These are phyloP conservation scores for Drosophila sulfurigaster DNA, from an alignment of 1,140 invertebrate genomes.

Conservation along the genomic window DNA sequence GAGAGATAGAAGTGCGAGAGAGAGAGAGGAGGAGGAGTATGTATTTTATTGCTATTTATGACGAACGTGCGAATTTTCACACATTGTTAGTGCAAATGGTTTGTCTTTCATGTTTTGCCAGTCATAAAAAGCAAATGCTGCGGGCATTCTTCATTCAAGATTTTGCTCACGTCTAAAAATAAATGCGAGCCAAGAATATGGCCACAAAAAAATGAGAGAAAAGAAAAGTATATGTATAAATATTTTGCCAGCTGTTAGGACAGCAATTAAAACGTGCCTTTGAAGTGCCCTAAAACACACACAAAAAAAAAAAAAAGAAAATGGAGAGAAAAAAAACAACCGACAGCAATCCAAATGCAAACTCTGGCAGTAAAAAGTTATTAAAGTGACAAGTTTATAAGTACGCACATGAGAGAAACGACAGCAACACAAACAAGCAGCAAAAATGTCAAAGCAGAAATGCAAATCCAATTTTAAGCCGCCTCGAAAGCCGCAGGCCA, in stretches of 20 bases:
- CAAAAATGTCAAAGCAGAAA: slow-evolving; percentile 66
- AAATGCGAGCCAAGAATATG: slow-evolving; percentile 35
- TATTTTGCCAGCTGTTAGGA: slow-evolving; percentile 62
- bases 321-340: slow-evolving; percentile 12
- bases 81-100: slow-evolving; percentile 58
- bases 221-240: slow-evolving; percentile 16
- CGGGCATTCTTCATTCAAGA: slow-evolving; percentile 55
- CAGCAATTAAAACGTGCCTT: slow-evolving; percentile 75
- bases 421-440: slow-evolving; percentile 48
- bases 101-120: slow-evolving; percentile 36
- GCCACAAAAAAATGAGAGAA: slow-evolving; percentile 27
- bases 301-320: slow-evolving; percentile 23
- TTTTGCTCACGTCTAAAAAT: slow-evolving; percentile 75
- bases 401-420: slow-evolving; percentile 48
- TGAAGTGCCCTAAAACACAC: slow-evolving; percentile 32
- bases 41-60: slow-evolving; percentile 73
- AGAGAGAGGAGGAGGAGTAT: neutral
- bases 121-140: slow-evolving; percentile 74
- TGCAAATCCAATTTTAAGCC: slow-evolving; percentile 81
- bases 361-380: slow-evolving; percentile 63
- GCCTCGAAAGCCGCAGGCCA: slow-evolving; percentile 72
- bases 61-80: slow-evolving; percentile 78
- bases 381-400: slow-evolving; percentile 80
- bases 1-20: no score
- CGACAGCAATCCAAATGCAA: neutral